phyloP scores from a whole-genome alignment of 1,140 invertebrate genomes.

The Apis florea region DNA sequence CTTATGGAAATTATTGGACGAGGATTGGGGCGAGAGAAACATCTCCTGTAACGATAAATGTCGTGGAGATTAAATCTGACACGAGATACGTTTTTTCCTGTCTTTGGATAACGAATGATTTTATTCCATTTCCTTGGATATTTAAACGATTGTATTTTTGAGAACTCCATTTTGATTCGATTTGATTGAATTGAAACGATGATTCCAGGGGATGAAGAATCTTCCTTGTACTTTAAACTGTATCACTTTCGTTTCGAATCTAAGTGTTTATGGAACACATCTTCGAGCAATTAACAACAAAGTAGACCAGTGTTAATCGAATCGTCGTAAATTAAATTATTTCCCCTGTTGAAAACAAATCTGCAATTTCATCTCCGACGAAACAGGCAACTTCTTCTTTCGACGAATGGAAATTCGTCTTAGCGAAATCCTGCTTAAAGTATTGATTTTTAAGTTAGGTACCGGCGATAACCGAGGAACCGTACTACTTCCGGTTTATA shows the following conservation, averaged over 20 bases:
- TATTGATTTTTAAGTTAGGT: conserved; percentile 6
- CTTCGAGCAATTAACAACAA: neutral
- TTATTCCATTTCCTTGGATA: neutral
- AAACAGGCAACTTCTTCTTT: neutral
- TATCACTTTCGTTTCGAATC: neutral
- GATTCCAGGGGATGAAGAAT: too few relatives aligned
- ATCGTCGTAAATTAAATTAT: conserved; percentile 1
- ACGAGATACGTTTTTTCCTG: too few relatives aligned
- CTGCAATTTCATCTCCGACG: neutral
- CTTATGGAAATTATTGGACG: neutral
- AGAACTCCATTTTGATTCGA: too few relatives aligned
- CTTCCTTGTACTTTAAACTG: too few relatives aligned
- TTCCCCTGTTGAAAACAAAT: neutral
- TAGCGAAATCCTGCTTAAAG: neutral
- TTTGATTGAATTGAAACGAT: too few relatives aligned
- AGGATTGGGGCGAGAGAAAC: neutral
- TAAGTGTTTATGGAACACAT: neutral
- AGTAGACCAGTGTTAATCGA: neutral
- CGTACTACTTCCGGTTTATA: neutral
- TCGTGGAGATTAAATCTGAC: neutral
- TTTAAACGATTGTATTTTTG: neutral
- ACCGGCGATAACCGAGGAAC: neutral
- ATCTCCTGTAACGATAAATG: too few relatives aligned
- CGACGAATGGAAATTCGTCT: neutral
- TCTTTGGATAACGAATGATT: too few relatives aligned